Evolutionary conservation across 1,140 invertebrate genomes (phyloP), one percentile per base, ranked within the genome.

Genomic region (Neodiprion pinetum): DNA sequence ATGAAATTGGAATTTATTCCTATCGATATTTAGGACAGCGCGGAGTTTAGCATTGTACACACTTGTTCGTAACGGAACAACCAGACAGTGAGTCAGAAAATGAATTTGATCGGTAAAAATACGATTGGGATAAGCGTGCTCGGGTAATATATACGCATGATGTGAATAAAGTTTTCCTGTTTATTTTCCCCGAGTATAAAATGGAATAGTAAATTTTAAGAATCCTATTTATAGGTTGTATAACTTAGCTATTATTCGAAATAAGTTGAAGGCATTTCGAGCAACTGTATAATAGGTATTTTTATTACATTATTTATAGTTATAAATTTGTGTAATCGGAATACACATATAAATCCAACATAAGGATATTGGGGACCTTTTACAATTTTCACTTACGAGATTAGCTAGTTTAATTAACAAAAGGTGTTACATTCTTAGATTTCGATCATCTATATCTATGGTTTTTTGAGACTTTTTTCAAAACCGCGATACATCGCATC

Each of bases 231-330:
- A 40, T 40, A 40, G 2, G 28, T 40, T 5, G 28, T 40, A 40
- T 40, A 40, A 40, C 5, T 40, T 40, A 40, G 28, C 28, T 40
- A 40, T 40, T 40, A 40, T 61, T 61, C 53, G 9, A 14, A 61
- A 61, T 61, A 17, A 61, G 5, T 61, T 61, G 11, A 8, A 61
- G 28, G 28, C 28, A 65, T 17, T 10, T 17, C 67, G 21, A 17
- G 10, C 17, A 69, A 69, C 67, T 69, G 40, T 69, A 69, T 69
- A 69, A 69, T 69, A 23, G 9, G 67, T 69, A 69, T 69, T 69
- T 69, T 47, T 69, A 47, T 69, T 69, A 69, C 40, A 69, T 69
- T 69, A 69, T 69, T 69, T 47, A 69, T 14, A 65, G 12, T 14
- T 47, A 23, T 69, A 12, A 12, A 23, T 23, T 17, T 23, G 9